These are phyloP conservation scores for Agrochola macilenta DNA, from an alignment of 2,888 invertebrate genomes.

Conservation along the genomic window DNA sequence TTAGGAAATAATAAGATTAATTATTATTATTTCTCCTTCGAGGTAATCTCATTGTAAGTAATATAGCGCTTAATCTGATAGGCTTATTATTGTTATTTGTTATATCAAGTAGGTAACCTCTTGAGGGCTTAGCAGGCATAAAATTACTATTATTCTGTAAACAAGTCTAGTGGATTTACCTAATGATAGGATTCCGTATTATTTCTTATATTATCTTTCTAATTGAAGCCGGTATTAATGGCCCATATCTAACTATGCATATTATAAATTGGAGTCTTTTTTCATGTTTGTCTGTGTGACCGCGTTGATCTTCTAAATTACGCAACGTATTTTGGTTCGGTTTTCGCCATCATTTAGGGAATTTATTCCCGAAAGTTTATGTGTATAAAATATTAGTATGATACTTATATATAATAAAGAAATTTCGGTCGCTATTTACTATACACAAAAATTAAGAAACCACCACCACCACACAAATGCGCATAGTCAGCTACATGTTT, in stretches of 20 bases:
- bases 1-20: slow-evolving; percentile 31
- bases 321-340: not conserved
- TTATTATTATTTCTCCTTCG: slow-evolving; percentile 20
- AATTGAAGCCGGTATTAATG: not conserved
- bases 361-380: not conserved
- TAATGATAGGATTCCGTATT: not conserved
- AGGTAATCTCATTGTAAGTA: slow-evolving; percentile 50
- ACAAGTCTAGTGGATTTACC: not conserved
- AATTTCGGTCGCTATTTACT: no score
- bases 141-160: slow-evolving; percentile 5
- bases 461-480: not conserved
- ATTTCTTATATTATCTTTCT: not conserved
- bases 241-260: not conserved
- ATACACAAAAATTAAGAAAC: not conserved
- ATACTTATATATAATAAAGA: no score
- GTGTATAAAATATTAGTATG: no score
- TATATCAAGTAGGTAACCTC: slow-evolving; percentile 24
- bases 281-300: not conserved
- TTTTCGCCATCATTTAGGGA: not conserved
- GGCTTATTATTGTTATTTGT: slow-evolving; percentile 56
- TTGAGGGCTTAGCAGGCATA: slow-evolving; percentile 8
- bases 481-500: not conserved
- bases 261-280: not conserved
- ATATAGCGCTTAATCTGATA: slow-evolving; percentile 44
- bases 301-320: not conserved